Base-by-base conservation (phyloP, 2,797 vertebrate species). In the Huso huso region DNA sequence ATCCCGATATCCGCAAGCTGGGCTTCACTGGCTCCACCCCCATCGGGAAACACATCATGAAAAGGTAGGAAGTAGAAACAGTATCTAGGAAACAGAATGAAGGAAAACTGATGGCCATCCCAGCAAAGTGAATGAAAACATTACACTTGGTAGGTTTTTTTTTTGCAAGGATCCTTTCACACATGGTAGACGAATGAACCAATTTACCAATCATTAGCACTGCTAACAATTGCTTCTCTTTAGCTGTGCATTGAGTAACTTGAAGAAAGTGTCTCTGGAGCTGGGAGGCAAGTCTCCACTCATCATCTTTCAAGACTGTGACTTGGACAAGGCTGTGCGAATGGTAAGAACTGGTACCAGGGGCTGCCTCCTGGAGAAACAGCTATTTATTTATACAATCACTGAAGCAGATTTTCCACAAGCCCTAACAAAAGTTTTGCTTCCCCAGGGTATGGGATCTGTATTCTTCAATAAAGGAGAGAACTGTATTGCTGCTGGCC, bases 391-490 rank as follows among this genome's bases (percentile, higher is more conserved):
- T 37, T 37, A 37, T 37, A 37, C 23, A 37, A 37, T 37, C 23
- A 3, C 1, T 37, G 23, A 37, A 37, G 23, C 23, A 37, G 15
- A 18, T 37, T 2, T 37, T 37, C 23, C 23, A 37, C 23, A 37
- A 37, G 23, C 23, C 23, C 23, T 37, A 37, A 10, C 7, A 23
- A 6, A 62, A 7, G 13, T 48, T 63, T 37, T 6, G 8, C 53
- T n/a, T 23, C n/a, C 60, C 1, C 75, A 99, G 96, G 96, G 95
- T 49, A 96, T 98, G 95, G 93, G 94, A 70, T 95, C 95, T 0
- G 96, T 99, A 0, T 99, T 82, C 79, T 99, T 99, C 83, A 99
- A 99, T 85, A 99, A 99, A 82, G 96, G 96, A 48, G 96, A 99
- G 83, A 99, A 99, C 81, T 99, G 96, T 80, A 99, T 99, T 18